Evolutionary conservation across 2,797 vertebrate species (phyloP).

Genomic region (Notoglanidium macrostoma): DNA sequence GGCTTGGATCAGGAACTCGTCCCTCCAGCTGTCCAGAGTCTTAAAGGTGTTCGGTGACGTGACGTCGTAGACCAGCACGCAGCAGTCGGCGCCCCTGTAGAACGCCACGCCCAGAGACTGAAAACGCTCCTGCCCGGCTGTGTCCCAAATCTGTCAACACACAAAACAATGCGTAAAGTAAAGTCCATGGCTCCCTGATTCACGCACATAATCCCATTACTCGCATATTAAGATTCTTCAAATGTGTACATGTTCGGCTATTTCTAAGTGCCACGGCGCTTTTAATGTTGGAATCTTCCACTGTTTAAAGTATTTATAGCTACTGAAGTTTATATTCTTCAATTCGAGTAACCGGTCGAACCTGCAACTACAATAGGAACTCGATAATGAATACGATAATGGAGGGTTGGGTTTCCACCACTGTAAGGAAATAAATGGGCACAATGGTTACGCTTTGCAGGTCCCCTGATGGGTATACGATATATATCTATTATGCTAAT

Average conservation of each 20-base stretch:
- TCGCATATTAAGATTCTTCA: no score
- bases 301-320: background rate
- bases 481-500: background rate
- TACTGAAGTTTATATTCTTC: background rate
- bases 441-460: background rate
- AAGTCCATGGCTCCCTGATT: background rate
- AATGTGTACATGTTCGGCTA: background rate
- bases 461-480: no score
- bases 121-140: slow-evolving; percentile 65
- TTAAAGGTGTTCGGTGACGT: slow-evolving; percentile 63
- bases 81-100: slow-evolving; percentile 65
- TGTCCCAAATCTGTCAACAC: slow-evolving; percentile 62
- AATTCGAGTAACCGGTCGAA: background rate
- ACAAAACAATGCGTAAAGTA: background rate
- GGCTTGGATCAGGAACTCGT: slow-evolving; percentile 67
- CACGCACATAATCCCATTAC: background rate
- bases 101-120: slow-evolving; percentile 66
- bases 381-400: background rate
- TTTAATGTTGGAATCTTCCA: background rate
- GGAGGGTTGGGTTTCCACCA: background rate
- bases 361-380: background rate
- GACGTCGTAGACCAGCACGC: slow-evolving; percentile 65
- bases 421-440: background rate
- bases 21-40: slow-evolving; percentile 67
- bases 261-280: background rate